phyloP scores from a whole-genome alignment of 2,113 vertebrate species.

The Genyomyrus donnyi region DNA sequence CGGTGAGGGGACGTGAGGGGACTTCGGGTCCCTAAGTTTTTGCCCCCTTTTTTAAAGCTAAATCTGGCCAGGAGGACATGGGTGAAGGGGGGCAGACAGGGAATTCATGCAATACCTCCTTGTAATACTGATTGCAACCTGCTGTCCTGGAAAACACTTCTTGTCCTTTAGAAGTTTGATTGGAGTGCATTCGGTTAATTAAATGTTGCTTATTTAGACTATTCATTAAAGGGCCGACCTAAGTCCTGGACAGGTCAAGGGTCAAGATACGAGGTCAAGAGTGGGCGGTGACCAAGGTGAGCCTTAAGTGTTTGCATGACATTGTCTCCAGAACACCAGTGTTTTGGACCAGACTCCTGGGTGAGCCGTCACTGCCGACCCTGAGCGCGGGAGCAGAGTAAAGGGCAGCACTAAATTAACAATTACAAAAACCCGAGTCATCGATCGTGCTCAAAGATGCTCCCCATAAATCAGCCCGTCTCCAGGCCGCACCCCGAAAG shows the following conservation, averaged over 20 bases:
- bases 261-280: slow-evolving; percentile 15
- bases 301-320: not conserved
- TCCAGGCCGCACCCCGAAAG: not conserved
- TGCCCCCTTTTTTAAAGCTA: not conserved
- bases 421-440: not conserved
- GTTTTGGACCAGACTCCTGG: not conserved
- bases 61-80: not conserved
- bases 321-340: not conserved
- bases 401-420: slow-evolving; percentile 1
- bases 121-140: not conserved
- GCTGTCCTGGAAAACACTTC: not conserved
- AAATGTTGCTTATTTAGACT: slow-evolving; percentile 16
- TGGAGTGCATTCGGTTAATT: slow-evolving; percentile 12
- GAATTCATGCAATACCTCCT: not conserved
- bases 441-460: not conserved
- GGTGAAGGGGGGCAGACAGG: not conserved
- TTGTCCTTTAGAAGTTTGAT: slow-evolving; percentile 13
- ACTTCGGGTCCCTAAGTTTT: not conserved
- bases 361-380: not conserved
- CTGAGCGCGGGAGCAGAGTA: not conserved
- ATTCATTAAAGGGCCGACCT: slow-evolving; percentile 1
- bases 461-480: not conserved
- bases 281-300: slow-evolving; percentile 1
- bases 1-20: not conserved
- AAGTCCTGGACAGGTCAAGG: not conserved